Base-by-base conservation (phyloP, 2,888 invertebrate species). In the Chorisops tibialis region DNA sequence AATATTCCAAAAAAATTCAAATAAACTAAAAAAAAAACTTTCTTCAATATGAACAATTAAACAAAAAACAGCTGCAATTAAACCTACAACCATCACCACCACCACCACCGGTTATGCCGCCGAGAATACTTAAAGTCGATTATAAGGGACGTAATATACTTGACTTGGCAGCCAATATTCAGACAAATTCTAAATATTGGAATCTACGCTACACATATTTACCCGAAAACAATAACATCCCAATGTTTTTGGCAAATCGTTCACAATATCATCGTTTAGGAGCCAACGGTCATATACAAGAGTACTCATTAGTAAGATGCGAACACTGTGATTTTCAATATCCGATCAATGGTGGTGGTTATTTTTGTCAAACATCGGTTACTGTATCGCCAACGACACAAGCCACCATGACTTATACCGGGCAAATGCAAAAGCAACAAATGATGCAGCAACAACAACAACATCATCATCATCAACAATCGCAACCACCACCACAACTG, bases 201-300 rank as follows among this genome's bases (percentile, higher is more conserved):
- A 81, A 79, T 71, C 80, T 82, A 72, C 80, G 79, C 62, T 78
- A 81, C 52, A 81, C 84, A 9, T 74, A 75, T 69, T 78, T 85
- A 76, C 84, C 84, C 4, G 79, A 81, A 7, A 81, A 81, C 74
- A 81, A 82, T 74, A 82, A 83, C 71, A 80, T 81, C 11, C 76
- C 79, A n/a, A 77, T 81, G 70, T 84, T 82, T 79, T 82, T 84
- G 71, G 81, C 82, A 68, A 85, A 85, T 76, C 81, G 84, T 70
- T 85, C 85, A 48, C 82, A 84, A 74, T 83, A 83, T 70, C 82
- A 83, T 73, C 81, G 84, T 54, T 76, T 84, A 70, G 81, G 83
- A 6, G 81, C 81, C 9, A 80, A 80, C 63, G 82, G 81, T 68
- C 79, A 81, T 65, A 79, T 78, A 71, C 81, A 82, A 73, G 83